Evolutionary conservation across 1,140 invertebrate genomes (phyloP), one percentile per base, ranked within the genome.

Genomic region (Condylostylus longicornis): DNA sequence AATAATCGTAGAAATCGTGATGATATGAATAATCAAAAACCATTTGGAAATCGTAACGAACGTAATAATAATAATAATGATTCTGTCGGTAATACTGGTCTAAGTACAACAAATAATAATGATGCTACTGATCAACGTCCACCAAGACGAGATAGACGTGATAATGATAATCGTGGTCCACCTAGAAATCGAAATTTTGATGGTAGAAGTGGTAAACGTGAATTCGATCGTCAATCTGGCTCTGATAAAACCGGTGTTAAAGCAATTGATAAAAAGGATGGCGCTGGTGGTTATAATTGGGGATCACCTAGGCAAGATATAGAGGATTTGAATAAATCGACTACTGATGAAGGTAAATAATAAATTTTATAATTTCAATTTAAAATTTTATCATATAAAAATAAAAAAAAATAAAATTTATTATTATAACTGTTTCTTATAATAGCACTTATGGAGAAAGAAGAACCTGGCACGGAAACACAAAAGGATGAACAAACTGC

Each of bases 191-290:
- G 70, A 15, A 66, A 65, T 42, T 79, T 75, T 52, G 76, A 78
- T 44, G 74, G 79, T 44, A 49, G 55, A 22, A 25, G n/a, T 6
- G 76, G 80, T 27, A 90, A 89, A 64, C 73, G 87, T 23, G 89
- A 95, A 65, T 95, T 86, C 62, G 90, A 95, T 64, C 75, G 90
- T 42, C 85, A 93, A 62, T 93, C 87, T 53, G 89, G 89, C 45
- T 89, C 84, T 37, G 88, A 94, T 56, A 89, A 84, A 70, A 91
- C 85, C 62, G 87, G 90, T 54, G 79, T 95, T 36, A 95, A 95
- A 66, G 72, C 86, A 41, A 71, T 89, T 46, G 89, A 95, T 54
- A 95, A 96, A 65, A 78, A 83, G 46, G 89, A 95, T 54, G 91
- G 89, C 54, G 79, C 74, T 67, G 91, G 90, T 38, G 77, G 86